Evolutionary conservation across 2,888 invertebrate genomes (phyloP).

Genomic region (Acrocera orbiculus): DNA sequence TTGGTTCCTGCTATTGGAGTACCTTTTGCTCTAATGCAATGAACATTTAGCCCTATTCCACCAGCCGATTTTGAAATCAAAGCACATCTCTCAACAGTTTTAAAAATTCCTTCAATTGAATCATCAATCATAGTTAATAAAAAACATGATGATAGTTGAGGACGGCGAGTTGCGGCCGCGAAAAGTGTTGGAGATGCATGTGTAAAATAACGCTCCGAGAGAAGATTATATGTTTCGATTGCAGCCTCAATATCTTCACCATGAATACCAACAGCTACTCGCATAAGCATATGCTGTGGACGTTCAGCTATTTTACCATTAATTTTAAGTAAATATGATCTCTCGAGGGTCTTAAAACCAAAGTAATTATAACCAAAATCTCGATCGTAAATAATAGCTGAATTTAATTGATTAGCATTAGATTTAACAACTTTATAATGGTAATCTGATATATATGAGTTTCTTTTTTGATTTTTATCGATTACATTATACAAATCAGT

Average conservation of each 20-base stretch:
- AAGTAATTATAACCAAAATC: slow-evolving; percentile 97
- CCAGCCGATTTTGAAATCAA: slow-evolving; percentile 93
- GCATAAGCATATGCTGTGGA: slow-evolving; percentile 98
- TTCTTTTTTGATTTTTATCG: too few species aligned
- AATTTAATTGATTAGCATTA: slow-evolving; percentile 79
- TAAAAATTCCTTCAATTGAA: slow-evolving; percentile 88
- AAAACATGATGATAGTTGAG: slow-evolving; percentile 93
- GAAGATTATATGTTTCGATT: slow-evolving; percentile 86
- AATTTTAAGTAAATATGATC: slow-evolving; percentile 85
- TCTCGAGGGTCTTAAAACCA: slow-evolving; percentile 96
- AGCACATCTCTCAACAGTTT: slow-evolving; percentile 82
- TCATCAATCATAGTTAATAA: slow-evolving; percentile 86
- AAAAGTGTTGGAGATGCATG: slow-evolving; percentile 97
- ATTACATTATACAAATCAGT: slow-evolving; percentile 62
- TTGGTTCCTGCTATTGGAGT: slow-evolving; percentile 87
- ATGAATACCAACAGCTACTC: slow-evolving; percentile 93
- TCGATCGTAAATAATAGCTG: slow-evolving; percentile 89
- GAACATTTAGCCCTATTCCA: slow-evolving; percentile 91
- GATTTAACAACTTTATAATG: slow-evolving; percentile 66
- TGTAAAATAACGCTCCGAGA: slow-evolving; percentile 92
- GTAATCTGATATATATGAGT: slow-evolving; percentile 79
- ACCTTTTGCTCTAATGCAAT: slow-evolving; percentile 85
- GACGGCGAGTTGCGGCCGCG: slow-evolving; percentile 77
- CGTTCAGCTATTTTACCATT: slow-evolving; percentile 85
- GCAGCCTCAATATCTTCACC: slow-evolving; percentile 81